Evolutionary conservation across 2,888 invertebrate species (phyloP).

Genomic region (Petrolisthes manimaculis): DNA sequence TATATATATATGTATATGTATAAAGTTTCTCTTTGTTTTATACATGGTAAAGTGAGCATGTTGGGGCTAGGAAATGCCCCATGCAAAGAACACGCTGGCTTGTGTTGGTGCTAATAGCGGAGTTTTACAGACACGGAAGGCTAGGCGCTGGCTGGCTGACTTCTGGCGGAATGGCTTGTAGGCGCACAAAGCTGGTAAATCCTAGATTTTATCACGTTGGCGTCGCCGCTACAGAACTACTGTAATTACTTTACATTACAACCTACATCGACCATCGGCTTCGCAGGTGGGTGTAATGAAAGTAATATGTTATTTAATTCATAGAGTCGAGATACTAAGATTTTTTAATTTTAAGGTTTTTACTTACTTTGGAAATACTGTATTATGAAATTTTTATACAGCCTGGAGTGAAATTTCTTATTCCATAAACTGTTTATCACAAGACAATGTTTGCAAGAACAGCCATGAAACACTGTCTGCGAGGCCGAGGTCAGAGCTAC

Average conservation of each 20-base stretch:
- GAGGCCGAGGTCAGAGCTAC: constrained; percentile 24
- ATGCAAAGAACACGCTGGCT: constrained; percentile 38
- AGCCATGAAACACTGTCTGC: neutral
- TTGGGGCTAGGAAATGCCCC: constrained; percentile 5
- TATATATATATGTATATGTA: constrained; percentile 28
- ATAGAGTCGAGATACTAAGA: neutral
- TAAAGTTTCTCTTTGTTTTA: constrained; percentile 3
- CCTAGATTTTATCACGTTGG: constrained; percentile 60
- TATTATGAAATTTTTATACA: too few species aligned
- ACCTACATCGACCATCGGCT: constrained; percentile 51
- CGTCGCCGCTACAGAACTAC: constrained; percentile 61
- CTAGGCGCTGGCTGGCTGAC: constrained; percentile 55
- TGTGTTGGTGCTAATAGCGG: constrained; percentile 40
- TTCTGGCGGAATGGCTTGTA: constrained; percentile 39
- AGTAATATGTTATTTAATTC: neutral
- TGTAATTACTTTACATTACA: constrained; percentile 51
- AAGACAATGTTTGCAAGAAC: too few species aligned
- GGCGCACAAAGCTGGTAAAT: constrained; percentile 58
- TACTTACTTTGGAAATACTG: too few species aligned
- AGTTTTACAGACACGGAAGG: constrained; percentile 59
- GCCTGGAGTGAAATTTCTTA: too few species aligned
- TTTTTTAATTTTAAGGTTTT: neutral
- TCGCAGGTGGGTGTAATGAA: constrained; percentile 23
- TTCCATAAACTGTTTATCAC: too few species aligned
- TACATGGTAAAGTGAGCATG: constrained; percentile 32